phyloP scores from a whole-genome alignment of 2,797 vertebrate species.

The Syngnathus acus region DNA sequence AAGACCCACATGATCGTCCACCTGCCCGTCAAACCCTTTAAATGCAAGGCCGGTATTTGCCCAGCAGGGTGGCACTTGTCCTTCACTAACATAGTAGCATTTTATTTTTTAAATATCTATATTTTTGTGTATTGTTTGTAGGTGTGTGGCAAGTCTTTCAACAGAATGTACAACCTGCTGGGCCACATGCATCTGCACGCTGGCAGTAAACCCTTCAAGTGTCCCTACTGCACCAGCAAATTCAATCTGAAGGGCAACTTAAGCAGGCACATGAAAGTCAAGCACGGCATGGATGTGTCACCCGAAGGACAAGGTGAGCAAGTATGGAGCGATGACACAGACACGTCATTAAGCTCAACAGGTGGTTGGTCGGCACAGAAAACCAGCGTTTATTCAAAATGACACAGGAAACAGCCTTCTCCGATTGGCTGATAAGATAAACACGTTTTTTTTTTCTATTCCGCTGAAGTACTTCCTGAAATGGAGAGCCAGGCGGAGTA shows the following conservation, averaged over 20 bases:
- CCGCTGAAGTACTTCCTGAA: constrained; percentile 78
- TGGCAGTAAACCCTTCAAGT: constrained; percentile 97
- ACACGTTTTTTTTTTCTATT: not conserved
- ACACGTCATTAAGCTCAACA: too few species aligned
- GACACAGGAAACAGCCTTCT: too few species aligned
- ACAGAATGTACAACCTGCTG: constrained; percentile 98
- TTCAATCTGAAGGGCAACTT: constrained; percentile 99
- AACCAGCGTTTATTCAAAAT: too few species aligned
- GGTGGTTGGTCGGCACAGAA: too few species aligned
- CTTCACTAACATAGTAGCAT: not conserved
- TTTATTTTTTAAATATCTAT: not conserved
- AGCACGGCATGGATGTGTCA: constrained; percentile 92
- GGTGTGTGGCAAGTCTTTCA: constrained; percentile 98
- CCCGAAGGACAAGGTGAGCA: constrained; percentile 87
- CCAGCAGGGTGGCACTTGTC: not conserved
- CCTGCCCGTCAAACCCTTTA: constrained; percentile 93
- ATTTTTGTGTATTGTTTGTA: constrained; percentile 34
- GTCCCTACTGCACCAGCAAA: constrained; percentile 97
- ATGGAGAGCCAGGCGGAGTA: constrained; percentile 85
- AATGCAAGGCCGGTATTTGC: constrained; percentile 81
- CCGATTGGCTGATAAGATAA: too few species aligned
- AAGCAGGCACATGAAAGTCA: constrained; percentile 98
- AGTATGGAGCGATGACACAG: too few species aligned
- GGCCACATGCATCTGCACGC: constrained; percentile 98
- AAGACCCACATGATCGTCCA: constrained; percentile 99